These are phyloP conservation scores for Hemicordylus capensis DNA, from an alignment of 2,113 vertebrate genomes.

Conservation along the genomic window DNA sequence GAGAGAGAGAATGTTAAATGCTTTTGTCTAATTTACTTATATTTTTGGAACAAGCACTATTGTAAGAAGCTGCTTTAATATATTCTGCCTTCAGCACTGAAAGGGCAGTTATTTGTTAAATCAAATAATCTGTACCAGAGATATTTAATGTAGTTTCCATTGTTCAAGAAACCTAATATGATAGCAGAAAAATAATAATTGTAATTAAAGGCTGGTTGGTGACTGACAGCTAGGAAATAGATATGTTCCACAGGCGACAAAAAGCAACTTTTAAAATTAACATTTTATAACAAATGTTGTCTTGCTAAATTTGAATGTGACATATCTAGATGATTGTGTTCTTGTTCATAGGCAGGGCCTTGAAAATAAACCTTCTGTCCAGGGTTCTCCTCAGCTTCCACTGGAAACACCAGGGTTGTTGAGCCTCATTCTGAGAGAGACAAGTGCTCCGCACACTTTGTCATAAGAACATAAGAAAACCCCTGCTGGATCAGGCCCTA, in stretches of 20 bases:
- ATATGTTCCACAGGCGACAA: not conserved
- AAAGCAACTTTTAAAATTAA: fast-evolving
- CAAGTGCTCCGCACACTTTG: not conserved
- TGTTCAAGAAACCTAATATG: conserved; percentile 38
- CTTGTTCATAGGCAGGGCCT: not conserved
- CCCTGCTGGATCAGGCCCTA: too few species aligned
- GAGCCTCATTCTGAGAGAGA: not conserved
- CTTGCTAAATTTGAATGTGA: not conserved
- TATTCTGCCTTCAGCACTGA: conserved; percentile 36
- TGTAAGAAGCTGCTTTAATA: conserved; percentile 23
- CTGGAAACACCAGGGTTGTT: not conserved
- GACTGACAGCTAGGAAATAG: too few species aligned
- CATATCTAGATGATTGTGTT: not conserved
- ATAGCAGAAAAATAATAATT: not conserved
- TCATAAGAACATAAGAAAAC: too few species aligned
- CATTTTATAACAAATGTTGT: conserved; percentile 8
- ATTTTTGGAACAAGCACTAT: fast-evolving
- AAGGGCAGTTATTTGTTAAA: conserved; percentile 20
- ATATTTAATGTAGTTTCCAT: conserved; percentile 32
- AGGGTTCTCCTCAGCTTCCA: not conserved
- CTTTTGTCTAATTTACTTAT: fast-evolving
- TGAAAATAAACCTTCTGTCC: not conserved
- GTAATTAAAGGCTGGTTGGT: not conserved
- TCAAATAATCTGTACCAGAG: conserved; percentile 38
- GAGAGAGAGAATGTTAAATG: too few species aligned